Conservation (phyloP, 2,797 vertebrate genomes). For the Nyctalus aviator region DNA sequence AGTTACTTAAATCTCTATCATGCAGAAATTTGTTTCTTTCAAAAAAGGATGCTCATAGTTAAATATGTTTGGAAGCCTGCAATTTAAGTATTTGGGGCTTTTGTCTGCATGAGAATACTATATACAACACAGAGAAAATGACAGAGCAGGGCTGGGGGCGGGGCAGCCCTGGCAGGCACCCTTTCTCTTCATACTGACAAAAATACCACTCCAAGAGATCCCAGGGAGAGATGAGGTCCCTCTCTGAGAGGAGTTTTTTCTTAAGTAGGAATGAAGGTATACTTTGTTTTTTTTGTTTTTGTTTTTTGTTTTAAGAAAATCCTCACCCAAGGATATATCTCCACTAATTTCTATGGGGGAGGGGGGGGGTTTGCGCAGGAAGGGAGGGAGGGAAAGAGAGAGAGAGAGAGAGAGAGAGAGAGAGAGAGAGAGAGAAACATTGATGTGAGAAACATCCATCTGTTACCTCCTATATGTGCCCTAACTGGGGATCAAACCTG, state of each 20-base stretch:
- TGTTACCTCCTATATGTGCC: not conserved
- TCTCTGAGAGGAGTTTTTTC: not conserved
- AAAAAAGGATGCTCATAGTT: not conserved
- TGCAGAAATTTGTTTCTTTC: not conserved
- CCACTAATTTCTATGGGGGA: not conserved
- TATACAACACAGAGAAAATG: not conserved
- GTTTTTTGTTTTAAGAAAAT: not conserved
- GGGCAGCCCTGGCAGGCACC: not conserved
- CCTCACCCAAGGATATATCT: not conserved
- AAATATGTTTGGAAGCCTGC: not conserved
- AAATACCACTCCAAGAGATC: not conserved
- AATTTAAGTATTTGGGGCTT: not conserved
- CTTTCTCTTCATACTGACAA: not conserved
- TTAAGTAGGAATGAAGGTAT: slow-evolving; percentile 21
- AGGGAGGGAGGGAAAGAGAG: too few species aligned
- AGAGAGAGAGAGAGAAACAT: not conserved
- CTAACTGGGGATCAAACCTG: not conserved
- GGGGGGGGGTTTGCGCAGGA: too few species aligned
- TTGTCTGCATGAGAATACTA: not conserved
- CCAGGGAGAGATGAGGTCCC: not conserved
- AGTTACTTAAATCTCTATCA: not conserved
- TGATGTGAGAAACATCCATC: not conserved
- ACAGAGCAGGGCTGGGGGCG: not conserved
- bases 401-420: too few species aligned
- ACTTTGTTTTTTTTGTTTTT: not conserved